phyloP scores from a whole-genome alignment of 2,888 invertebrate genomes.

The Gari tellinella region DNA sequence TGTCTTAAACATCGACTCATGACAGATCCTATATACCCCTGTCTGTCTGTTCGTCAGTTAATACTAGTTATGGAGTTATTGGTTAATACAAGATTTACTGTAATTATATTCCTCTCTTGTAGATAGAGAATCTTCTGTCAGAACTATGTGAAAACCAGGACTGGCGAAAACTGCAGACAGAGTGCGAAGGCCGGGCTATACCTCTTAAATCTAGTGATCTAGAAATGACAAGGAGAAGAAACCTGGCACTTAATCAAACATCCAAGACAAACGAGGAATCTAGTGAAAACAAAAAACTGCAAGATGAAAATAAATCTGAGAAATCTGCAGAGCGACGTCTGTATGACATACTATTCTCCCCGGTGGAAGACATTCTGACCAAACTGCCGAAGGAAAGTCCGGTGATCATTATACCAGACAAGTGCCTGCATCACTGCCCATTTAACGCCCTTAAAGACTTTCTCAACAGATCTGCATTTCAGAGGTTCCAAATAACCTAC shows the following conservation, averaged over 20 bases:
- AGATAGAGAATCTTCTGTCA: conserved; percentile 66
- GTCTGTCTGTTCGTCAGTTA: no score
- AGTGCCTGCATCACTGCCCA: conserved; percentile 76
- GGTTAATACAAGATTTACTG: no score
- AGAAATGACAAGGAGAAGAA: conserved; percentile 57
- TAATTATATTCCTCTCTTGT: no score
- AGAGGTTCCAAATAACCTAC: conserved; percentile 74
- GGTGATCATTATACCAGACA: conserved; percentile 80
- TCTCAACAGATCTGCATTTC: conserved; percentile 61
- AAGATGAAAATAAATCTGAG: conserved; percentile 42
- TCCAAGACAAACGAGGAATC: conserved; percentile 11
- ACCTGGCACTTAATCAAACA: conserved; percentile 58
- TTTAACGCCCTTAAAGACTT: conserved; percentile 77
- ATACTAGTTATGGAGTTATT: no score
- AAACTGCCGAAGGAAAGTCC: conserved; percentile 70
- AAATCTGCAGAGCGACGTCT: conserved; percentile 71
- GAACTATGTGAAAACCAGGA: conserved; percentile 60
- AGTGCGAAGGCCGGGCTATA: conserved; percentile 76
- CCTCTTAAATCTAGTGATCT: conserved; percentile 67
- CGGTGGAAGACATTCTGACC: conserved; percentile 77
- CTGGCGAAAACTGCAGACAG: conserved; percentile 57
- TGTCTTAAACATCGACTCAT: no score
- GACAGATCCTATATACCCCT: no score
- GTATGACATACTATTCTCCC: conserved; percentile 78
- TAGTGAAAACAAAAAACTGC: conserved; percentile 22